These are phyloP conservation scores for Syrista parreyssii DNA, from an alignment of 2,888 invertebrate genomes.

Conservation along the genomic window DNA sequence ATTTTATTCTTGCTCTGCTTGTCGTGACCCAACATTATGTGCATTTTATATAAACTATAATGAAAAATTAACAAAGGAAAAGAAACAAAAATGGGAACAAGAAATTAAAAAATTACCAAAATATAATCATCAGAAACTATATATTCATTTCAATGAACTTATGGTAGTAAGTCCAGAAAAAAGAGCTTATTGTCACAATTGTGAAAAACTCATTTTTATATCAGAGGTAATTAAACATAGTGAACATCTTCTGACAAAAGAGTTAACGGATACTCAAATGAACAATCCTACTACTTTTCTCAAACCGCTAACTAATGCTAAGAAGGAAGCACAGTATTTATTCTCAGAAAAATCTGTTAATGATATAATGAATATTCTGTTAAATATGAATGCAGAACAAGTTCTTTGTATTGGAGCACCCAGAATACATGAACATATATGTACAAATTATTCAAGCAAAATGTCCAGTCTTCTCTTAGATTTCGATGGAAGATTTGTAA, in stretches of 20 bases:
- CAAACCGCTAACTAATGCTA: conserved; percentile 77
- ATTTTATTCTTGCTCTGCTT: conserved; percentile 87
- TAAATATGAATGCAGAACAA: conserved; percentile 69
- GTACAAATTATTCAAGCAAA: conserved; percentile 49
- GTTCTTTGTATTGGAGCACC: conserved; percentile 91
- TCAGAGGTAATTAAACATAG: conserved; percentile 66
- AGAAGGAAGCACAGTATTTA: conserved; percentile 89
- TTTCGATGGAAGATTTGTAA: conserved; percentile 79
- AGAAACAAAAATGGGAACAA: conserved; percentile 68
- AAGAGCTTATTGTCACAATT: conserved; percentile 75
- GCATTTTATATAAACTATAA: conserved; percentile 74
- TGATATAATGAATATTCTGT: conserved; percentile 74
- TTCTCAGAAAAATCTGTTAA: conserved; percentile 78
- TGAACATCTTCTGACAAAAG: conserved; percentile 69
- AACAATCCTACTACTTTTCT: conserved; percentile 76
- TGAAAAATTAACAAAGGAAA: conserved; percentile 60
- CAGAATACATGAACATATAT: conserved; percentile 79
- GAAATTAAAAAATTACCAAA: conserved; percentile 66
- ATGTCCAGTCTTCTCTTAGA: conserved; percentile 80
- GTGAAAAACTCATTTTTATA: conserved; percentile 69
- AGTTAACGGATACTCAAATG: conserved; percentile 72
- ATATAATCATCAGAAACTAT: conserved; percentile 70
- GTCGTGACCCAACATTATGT: conserved; percentile 83
- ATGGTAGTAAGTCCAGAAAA: conserved; percentile 35
- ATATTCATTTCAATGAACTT: conserved; percentile 69